phyloP scores from a whole-genome alignment of 2,113 vertebrate species.

The Ivindomyrus marchei region DNA sequence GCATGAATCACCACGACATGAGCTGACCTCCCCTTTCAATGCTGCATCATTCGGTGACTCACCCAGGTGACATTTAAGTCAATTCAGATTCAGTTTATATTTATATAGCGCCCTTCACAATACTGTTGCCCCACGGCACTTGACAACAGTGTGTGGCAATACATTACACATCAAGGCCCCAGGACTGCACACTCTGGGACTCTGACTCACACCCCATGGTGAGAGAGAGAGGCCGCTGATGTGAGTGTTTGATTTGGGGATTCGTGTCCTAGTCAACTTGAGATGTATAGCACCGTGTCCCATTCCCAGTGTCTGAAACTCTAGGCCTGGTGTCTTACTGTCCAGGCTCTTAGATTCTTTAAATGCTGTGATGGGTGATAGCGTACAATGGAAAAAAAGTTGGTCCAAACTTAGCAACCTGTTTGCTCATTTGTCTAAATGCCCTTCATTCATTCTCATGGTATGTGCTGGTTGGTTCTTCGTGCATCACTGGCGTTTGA shows the following conservation, averaged over 20 bases:
- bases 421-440: not conserved
- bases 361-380: not conserved
- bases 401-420: not conserved
- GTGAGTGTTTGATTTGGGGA: not conserved
- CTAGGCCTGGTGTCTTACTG: not conserved
- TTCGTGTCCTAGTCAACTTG: not conserved
- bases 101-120: not conserved
- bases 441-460: not conserved
- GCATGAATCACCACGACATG: not conserved
- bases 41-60: not conserved
- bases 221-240: not conserved
- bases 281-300: not conserved
- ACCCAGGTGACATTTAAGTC: not conserved
- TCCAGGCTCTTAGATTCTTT: not conserved
- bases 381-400: not conserved
- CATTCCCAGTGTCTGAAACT: not conserved
- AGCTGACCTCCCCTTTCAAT: not conserved
- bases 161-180: not conserved
- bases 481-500: not conserved
- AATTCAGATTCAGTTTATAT: not conserved
- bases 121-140: not conserved
- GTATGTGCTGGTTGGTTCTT: not conserved
- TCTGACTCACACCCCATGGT: not conserved
- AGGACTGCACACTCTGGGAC: not conserved
- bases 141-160: not conserved